Evolutionary conservation across 2,113 vertebrate species (phyloP).

Genomic region (Archilochus colubris): DNA sequence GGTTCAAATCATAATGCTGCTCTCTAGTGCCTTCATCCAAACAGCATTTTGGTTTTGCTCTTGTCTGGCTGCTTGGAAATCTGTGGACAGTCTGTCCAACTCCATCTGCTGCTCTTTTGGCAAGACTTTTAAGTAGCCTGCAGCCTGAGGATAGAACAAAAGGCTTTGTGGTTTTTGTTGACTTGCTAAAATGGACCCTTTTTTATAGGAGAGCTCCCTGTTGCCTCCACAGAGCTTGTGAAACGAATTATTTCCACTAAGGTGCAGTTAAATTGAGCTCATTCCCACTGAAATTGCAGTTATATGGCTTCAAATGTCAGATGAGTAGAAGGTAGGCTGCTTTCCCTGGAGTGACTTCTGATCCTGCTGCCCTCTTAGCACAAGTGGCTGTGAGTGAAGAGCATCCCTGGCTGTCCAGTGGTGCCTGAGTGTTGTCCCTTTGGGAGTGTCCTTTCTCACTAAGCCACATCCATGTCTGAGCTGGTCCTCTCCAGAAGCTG

Average conservation of each 20-base stretch:
- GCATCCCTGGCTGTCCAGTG: neutral
- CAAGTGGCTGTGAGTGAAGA: neutral
- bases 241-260: neutral
- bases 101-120: conserved; percentile 47
- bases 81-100: neutral
- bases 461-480: accelerated
- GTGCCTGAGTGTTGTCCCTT: neutral
- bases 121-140: neutral
- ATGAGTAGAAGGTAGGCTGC: neutral
- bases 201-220: neutral
- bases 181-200: neutral
- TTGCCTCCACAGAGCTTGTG: neutral
- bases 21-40: neutral
- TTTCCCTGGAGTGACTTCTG: neutral
- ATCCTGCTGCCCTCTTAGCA: neutral
- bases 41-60: neutral
- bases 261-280: neutral
- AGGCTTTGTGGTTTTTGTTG: neutral
- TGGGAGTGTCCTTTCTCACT: neutral
- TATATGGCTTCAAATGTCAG: neutral
- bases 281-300: neutral
- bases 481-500: neutral
- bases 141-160: conserved; percentile 1
- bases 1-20: neutral
- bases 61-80: neutral